Conservation (phyloP, 1,140 invertebrate genomes). For the Cheumatopsyche charites region DNA sequence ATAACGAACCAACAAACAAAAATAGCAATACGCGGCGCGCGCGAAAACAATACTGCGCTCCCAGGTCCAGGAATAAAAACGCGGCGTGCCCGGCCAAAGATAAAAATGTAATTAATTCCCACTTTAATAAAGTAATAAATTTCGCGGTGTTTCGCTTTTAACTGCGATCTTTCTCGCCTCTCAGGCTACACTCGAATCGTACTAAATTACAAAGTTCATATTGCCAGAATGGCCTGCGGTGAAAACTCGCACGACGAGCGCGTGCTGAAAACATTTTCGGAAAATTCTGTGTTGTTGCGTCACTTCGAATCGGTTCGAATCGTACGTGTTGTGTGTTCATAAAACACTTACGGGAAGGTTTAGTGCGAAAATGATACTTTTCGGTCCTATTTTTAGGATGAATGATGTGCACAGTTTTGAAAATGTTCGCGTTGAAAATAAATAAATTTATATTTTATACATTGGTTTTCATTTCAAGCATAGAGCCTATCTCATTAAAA, state of each 20-base stretch:
- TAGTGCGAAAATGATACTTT: no score
- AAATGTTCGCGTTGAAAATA: no score
- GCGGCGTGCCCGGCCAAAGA: constrained; percentile 30
- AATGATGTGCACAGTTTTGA: no score
- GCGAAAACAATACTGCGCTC: constrained; percentile 15
- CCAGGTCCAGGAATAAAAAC: no score
- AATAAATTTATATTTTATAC: no score
- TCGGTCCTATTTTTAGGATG: no score
- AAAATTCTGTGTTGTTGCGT: background rate
- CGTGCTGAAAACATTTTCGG: constrained; percentile 2
- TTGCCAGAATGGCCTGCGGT: constrained; percentile 14
- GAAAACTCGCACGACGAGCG: constrained; percentile 6
- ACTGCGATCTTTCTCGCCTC: constrained; percentile 25
- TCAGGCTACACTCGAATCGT: constrained; percentile 35
- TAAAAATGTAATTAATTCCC: constrained; percentile 42
- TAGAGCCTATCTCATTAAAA: no score
- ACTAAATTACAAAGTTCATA: constrained; percentile 42
- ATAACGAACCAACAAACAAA: background rate
- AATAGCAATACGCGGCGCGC: constrained; percentile 24
- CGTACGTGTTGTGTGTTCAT: no score
- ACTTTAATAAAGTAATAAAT: constrained; percentile 43
- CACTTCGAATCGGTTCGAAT: constrained; percentile 4
- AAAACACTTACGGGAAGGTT: no score
- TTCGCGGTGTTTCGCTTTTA: constrained; percentile 21
- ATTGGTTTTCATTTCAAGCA: no score